These are phyloP conservation scores for Muntiacus reevesi DNA, from an alignment of 2,113 vertebrate species.

Conservation along the genomic window DNA sequence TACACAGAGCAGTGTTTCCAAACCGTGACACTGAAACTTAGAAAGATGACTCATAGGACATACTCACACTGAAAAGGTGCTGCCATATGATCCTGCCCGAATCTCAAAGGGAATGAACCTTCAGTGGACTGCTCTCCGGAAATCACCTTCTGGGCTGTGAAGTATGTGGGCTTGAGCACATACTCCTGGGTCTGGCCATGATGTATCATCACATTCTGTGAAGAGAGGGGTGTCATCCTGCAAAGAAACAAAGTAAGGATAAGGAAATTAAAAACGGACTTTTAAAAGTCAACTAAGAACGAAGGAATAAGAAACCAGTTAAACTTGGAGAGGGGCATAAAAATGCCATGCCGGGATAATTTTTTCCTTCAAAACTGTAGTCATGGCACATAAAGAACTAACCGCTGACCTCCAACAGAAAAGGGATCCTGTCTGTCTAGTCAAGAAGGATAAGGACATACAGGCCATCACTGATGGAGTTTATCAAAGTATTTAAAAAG, in stretches of 20 bases:
- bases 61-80: conserved; percentile 84
- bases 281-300: conserved; percentile 24
- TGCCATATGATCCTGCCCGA: conserved; percentile 80
- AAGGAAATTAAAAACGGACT: not conserved
- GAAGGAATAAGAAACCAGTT: not conserved
- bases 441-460: not conserved
- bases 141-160: conserved; percentile 87
- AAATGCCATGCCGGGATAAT: not conserved
- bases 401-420: not conserved
- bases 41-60: not conserved
- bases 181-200: conserved; percentile 91
- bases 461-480: not conserved
- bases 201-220: conserved; percentile 86
- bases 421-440: not conserved
- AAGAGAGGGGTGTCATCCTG: conserved; percentile 87
- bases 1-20: not conserved
- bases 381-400: not conserved
- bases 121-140: conserved; percentile 85
- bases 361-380: not conserved
- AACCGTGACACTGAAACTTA: not conserved
- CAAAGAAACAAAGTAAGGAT: conserved; percentile 25
- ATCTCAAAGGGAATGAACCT: conserved; percentile 86
- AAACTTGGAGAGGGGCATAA: not conserved
- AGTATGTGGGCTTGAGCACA: conserved; percentile 92
- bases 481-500: not conserved